Percentiles rank a stretch among this genome's conserved stretches.
These are phyloP conservation scores for Hapalemur alaotrensis DNA, from an alignment of 2,797 vertebrate genomes.

Conservation along the genomic window DNA sequence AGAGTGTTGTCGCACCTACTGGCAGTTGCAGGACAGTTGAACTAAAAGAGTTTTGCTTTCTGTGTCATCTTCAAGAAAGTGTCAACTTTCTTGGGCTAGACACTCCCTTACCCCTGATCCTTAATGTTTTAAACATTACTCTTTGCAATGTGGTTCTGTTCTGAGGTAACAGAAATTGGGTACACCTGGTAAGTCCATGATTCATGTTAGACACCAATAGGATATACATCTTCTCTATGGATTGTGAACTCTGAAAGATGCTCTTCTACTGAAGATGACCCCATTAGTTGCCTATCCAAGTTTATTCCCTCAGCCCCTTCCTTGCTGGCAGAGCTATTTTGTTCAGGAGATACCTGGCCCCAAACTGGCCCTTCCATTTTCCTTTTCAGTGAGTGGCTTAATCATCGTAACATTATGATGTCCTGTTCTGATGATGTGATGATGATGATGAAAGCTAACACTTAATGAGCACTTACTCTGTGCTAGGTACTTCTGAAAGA, in stretches of 20 bases:
- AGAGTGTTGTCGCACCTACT: not conserved
- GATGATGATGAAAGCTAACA: not conserved
- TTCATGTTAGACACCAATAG: not conserved
- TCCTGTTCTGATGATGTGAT: not conserved
- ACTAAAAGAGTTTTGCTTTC: constrained; percentile 12
- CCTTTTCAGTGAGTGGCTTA: not conserved
- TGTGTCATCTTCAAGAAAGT: not conserved
- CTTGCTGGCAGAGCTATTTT: not conserved
- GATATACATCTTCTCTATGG: not conserved
- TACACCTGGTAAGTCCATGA: not conserved
- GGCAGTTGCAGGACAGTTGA: not conserved
- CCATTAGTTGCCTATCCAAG: not conserved
- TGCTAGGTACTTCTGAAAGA: not conserved
- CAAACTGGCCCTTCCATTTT: not conserved
- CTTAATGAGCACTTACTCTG: not conserved
- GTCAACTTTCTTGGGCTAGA: not conserved
- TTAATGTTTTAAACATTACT: not conserved
- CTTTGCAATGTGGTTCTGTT: not conserved
- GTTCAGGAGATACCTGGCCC: not conserved
- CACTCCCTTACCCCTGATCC: not conserved
- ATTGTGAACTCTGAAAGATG: not conserved
- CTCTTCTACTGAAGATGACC: not conserved
- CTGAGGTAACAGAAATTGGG: not conserved
- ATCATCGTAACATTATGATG: not conserved
- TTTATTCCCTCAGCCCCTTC: not conserved